A percentile compares a stretch with the other conserved stretches of the same genome.
phyloP scores from a whole-genome alignment of 2,888 invertebrate species.

The Drosophila barbarae region DNA sequence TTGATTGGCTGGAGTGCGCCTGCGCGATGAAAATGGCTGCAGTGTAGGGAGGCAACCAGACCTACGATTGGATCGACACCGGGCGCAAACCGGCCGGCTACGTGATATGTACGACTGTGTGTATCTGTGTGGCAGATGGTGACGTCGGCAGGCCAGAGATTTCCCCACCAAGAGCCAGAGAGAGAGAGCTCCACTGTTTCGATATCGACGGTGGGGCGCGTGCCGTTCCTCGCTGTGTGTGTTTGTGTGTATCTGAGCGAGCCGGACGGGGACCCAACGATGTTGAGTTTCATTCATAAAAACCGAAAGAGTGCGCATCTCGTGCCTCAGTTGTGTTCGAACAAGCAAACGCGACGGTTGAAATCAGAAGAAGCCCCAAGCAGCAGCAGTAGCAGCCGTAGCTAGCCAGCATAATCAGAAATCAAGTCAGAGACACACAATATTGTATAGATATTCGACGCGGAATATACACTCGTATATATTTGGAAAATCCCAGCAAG shows the following conservation, averaged over 20 bases:
- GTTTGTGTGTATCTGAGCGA: conserved; percentile 26
- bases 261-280: conserved; percentile 4
- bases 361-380: conserved; percentile 48
- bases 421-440: conserved; percentile 23
- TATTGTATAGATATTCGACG: conserved; percentile 27
- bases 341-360: conserved; percentile 80
- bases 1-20: conserved; percentile 79
- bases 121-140: conserved; percentile 30
- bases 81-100: conserved; percentile 45
- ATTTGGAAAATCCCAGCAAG: conserved; percentile 16
- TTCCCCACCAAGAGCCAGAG: conserved; percentile 45
- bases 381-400: conserved; percentile 26
- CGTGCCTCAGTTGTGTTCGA: conserved; percentile 80
- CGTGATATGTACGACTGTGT: conserved; percentile 11
- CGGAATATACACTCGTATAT: conserved; percentile 12
- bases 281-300: conserved; percentile 80
- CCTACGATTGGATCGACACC: conserved; percentile 68
- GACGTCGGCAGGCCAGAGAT: conserved; percentile 47
- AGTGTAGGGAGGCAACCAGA: conserved; percentile 77
- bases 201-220: conserved; percentile 66
- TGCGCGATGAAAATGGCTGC: conserved; percentile 80
- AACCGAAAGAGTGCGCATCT: conserved; percentile 80
- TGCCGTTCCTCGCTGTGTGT: conserved; percentile 57
- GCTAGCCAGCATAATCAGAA: conserved; percentile 32
- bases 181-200: conserved; percentile 44